These are phyloP conservation scores for Drosophila pectinifera DNA, from an alignment of 1,140 invertebrate genomes.

Conservation along the genomic window DNA sequence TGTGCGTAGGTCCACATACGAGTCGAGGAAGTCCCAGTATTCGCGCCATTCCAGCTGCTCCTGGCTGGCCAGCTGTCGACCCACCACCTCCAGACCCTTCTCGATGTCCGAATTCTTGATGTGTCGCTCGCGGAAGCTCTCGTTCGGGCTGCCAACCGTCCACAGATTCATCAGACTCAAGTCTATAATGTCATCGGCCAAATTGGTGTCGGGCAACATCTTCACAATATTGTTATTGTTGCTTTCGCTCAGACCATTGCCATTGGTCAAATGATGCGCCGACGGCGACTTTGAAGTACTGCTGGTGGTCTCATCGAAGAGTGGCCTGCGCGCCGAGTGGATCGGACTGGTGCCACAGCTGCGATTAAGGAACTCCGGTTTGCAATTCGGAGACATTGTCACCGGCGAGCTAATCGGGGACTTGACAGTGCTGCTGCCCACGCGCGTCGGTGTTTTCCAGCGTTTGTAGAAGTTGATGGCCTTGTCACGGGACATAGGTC, in stretches of 20 bases:
- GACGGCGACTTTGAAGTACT: constrained; percentile 2
- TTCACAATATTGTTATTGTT: not conserved
- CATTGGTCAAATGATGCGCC: constrained; percentile 12
- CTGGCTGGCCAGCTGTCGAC: constrained; percentile 91
- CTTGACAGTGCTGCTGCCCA: constrained; percentile 44
- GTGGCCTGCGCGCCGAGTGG: constrained; percentile 8
- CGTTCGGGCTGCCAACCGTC: constrained; percentile 18
- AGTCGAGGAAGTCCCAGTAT: constrained; percentile 95
- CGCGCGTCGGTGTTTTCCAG: constrained; percentile 92
- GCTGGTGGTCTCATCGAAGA: constrained; percentile 27
- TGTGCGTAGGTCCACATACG: constrained; percentile 91
- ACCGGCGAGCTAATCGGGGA: constrained; percentile 59
- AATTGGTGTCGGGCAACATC: not conserved
- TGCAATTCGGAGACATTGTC: constrained; percentile 42
- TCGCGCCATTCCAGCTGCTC: constrained; percentile 94
- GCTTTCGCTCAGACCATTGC: constrained; percentile 31
- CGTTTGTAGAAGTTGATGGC: constrained; percentile 90
- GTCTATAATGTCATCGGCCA: constrained; percentile 5
- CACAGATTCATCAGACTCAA: constrained; percentile 20
- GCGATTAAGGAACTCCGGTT: constrained; percentile 24
- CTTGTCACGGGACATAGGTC: constrained; percentile 92
- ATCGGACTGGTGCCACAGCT: not conserved
- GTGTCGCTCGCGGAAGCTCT: constrained; percentile 79
- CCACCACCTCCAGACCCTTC: constrained; percentile 93
- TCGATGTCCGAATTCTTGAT: constrained; percentile 91